These are phyloP conservation scores for Drosophila serrata DNA, from an alignment of 1,140 invertebrate genomes.

Conservation along the genomic window DNA sequence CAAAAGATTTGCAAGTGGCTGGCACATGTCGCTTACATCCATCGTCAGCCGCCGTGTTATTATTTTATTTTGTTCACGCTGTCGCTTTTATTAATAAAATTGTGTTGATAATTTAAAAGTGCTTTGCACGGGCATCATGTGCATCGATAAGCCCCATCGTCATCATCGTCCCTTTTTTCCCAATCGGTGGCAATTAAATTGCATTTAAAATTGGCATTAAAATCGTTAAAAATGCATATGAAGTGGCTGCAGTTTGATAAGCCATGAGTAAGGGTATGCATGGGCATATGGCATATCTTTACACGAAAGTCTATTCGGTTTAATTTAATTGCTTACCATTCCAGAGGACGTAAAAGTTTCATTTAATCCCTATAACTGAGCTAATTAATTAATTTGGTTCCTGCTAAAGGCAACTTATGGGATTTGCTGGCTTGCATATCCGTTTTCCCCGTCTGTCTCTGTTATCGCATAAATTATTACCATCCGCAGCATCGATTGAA, in stretches of 20 bases:
- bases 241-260: slow-evolving; percentile 28
- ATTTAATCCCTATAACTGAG: neutral
- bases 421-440: slow-evolving; percentile 16
- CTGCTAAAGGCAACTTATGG: neutral
- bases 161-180: slow-evolving; percentile 33
- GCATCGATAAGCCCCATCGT: slow-evolving; percentile 67
- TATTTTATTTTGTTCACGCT: slow-evolving; percentile 16
- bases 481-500: slow-evolving; percentile 45
- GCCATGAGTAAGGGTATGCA: slow-evolving; percentile 35
- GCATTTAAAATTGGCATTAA: slow-evolving; percentile 72
- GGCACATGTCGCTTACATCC: slow-evolving; percentile 36
- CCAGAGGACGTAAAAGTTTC: neutral
- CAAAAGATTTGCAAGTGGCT: slow-evolving; percentile 66
- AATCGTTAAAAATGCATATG: slow-evolving; percentile 58
- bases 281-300: slow-evolving; percentile 1
- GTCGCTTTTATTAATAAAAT: slow-evolving; percentile 65
- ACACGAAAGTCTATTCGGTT: neutral
- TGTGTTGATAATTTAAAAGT: slow-evolving; percentile 79
- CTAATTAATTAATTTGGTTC: neutral
- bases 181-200: slow-evolving; percentile 68
- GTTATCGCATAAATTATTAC: slow-evolving; percentile 58
- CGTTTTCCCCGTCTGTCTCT: slow-evolving; percentile 8
- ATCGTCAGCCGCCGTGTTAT: slow-evolving; percentile 8
- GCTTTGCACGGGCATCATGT: slow-evolving; percentile 77
- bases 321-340: neutral